Conservation (phyloP, 2,797 vertebrate species). For the Poliocrania exsul region DNA sequence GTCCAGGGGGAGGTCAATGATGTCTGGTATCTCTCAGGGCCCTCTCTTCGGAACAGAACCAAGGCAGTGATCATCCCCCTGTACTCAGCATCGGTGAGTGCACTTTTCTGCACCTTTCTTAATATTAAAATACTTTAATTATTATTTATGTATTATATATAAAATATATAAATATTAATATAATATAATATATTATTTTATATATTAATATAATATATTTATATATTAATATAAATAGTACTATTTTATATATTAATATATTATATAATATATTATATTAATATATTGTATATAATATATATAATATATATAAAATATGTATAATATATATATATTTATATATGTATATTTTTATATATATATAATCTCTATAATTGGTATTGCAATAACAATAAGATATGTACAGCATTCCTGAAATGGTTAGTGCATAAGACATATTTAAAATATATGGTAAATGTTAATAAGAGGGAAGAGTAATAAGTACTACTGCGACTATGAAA, state of each 20-base stretch:
- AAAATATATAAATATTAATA: no score
- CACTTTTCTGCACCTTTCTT: slow-evolving; percentile 39
- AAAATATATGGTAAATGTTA: slow-evolving; percentile 36
- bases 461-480: slow-evolving; percentile 31
- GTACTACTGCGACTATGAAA: neutral
- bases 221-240: no score
- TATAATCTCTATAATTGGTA: slow-evolving; percentile 32
- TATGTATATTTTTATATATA: neutral
- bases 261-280: no score
- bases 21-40: neutral
- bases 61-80: neutral
- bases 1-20: neutral
- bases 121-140: slow-evolving; percentile 63
- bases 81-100: neutral
- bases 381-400: slow-evolving; percentile 59
- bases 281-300: no score
- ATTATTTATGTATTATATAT: slow-evolving; percentile 33
- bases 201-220: no score
- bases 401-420: neutral
- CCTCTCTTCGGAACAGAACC: neutral
- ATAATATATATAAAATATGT: no score
- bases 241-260: no score
- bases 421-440: slow-evolving; percentile 46
- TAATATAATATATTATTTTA: no score
- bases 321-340: no score